Percentiles rank a stretch among this genome's conserved stretches.
These are phyloP conservation scores for Adelphocoris suturalis DNA, from an alignment of 2,888 invertebrate genomes.

Conservation along the genomic window DNA sequence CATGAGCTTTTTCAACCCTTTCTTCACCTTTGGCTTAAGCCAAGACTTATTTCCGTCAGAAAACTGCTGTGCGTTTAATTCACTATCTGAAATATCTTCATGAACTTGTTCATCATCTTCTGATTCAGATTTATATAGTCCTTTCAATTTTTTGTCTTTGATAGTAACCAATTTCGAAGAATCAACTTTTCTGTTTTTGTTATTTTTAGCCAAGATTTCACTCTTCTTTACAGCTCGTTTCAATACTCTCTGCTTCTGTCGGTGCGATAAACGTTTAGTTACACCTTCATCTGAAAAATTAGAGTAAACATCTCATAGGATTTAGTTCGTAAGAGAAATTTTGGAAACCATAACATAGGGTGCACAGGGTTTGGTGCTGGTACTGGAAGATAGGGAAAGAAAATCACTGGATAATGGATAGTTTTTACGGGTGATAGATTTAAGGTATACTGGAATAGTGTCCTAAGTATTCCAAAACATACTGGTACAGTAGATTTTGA, in stretches of 20 bases:
- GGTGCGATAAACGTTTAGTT: slow-evolving; percentile 81
- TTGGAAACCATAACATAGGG: no score
- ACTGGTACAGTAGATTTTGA: no score
- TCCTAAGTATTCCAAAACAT: no score
- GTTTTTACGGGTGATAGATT: no score
- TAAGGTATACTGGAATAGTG: no score
- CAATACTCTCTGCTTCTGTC: slow-evolving; percentile 85
- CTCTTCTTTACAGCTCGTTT: slow-evolving; percentile 81
- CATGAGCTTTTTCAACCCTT: slow-evolving; percentile 76
- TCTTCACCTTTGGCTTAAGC: slow-evolving; percentile 83
- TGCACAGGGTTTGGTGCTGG: no score
- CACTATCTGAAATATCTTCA: slow-evolving; percentile 76
- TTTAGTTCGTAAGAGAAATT: no score
- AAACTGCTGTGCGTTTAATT: slow-evolving; percentile 80
- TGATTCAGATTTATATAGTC: slow-evolving; percentile 65
- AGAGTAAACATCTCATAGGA: background rate
- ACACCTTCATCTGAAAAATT: slow-evolving; percentile 74
- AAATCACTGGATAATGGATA: no score
- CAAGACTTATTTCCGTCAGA: slow-evolving; percentile 87
- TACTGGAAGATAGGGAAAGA: no score
- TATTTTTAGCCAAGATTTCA: slow-evolving; percentile 77
- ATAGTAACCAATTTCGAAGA: slow-evolving; percentile 12
- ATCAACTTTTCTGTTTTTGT: slow-evolving; percentile 46
- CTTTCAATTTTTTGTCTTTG: slow-evolving; percentile 74
- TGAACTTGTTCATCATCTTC: slow-evolving; percentile 73